Evolutionary conservation across 2,888 invertebrate genomes (phyloP).

Genomic region (Acleris holmiana): DNA sequence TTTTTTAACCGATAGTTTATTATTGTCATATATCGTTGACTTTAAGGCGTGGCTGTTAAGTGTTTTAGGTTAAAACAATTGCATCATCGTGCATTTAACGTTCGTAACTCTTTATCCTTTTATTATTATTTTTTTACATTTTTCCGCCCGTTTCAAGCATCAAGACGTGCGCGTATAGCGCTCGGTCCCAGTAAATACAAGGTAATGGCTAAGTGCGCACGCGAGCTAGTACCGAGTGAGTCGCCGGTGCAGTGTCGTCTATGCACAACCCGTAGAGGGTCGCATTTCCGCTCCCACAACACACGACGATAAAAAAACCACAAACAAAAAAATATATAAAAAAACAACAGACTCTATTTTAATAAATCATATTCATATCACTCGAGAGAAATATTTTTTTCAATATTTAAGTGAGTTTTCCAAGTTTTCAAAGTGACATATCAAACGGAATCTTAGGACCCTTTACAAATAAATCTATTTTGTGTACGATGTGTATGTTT

Average conservation of each 20-base stretch:
- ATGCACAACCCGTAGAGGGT: constrained; percentile 82
- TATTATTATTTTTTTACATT: constrained; percentile 36
- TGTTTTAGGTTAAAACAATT: no score
- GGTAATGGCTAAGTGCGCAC: constrained; percentile 85
- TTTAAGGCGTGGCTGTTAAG: no score
- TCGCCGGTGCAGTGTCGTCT: constrained; percentile 83
- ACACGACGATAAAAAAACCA: constrained; percentile 78
- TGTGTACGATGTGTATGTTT: constrained; percentile 75
- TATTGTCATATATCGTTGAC: no score
- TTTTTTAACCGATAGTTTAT: no score
- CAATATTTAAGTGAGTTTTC: constrained; percentile 72
- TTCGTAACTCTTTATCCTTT: background rate
- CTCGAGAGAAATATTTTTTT: constrained; percentile 63
- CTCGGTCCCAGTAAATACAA: constrained; percentile 82
- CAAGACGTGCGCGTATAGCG: constrained; percentile 59
- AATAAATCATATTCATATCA: constrained; percentile 72
- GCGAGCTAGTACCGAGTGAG: constrained; percentile 83
- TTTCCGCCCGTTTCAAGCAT: constrained; percentile 54
- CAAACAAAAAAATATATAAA: constrained; percentile 60
- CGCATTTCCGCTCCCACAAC: constrained; percentile 79
- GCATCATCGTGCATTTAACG: no score
- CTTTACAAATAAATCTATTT: constrained; percentile 65
- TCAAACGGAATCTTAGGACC: constrained; percentile 82
- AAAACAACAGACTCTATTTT: constrained; percentile 76
- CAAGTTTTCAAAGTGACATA: constrained; percentile 59